Evolutionary conservation across 1,140 invertebrate species (phyloP), one percentile per base, ranked within the genome.

Genomic region (Bactericera cockerelli): DNA sequence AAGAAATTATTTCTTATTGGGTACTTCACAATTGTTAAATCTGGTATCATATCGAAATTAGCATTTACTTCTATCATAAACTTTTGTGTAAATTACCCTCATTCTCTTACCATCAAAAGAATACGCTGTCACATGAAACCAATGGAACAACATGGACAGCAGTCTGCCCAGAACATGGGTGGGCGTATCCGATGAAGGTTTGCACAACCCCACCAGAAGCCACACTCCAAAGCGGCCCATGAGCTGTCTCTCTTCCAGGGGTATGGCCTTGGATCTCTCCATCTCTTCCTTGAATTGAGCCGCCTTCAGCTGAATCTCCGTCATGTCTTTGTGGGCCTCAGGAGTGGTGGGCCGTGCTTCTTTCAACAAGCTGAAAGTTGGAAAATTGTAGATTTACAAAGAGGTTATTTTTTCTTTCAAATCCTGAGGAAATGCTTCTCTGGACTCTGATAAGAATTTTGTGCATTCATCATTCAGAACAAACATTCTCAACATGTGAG

Each of bases 111-210:
- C 92, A 76, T 95, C 91, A 69, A 93, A 93, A 16, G 94, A 83
- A 73, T 92, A 94, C 8, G 93, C 91, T 28, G 94, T 98, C 61
- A 93, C 87, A 76, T 97, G 89, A 77, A 98, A 99, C 96, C 96
- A 99, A 74, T 98, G 93, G 76, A 98, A 98, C 58, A 99, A 78
- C 79, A 95, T 94, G 58, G 90, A 89, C 25, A 99, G 76, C 63
- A 99, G 79, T 64, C 94, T 77, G 19, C 93, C 93, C 31, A 98
- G 76, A 28, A 92, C 83, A 72, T 94, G 88, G 68, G 85, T 75
- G 3, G 89, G 86, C n/a, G 92, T 85, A 63, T 84, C 82, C 38
- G 85, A 77, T 61, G 82, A 84, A 19, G 91, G 90, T 10, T 86
- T 87, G 72, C 93, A 97, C 61, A 97, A 79, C 38, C 93, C 92